Percentiles rank a stretch among this genome's conserved stretches.
phyloP scores from a whole-genome alignment of 2,888 invertebrate genomes.

The Argynnis bischoffii region DNA sequence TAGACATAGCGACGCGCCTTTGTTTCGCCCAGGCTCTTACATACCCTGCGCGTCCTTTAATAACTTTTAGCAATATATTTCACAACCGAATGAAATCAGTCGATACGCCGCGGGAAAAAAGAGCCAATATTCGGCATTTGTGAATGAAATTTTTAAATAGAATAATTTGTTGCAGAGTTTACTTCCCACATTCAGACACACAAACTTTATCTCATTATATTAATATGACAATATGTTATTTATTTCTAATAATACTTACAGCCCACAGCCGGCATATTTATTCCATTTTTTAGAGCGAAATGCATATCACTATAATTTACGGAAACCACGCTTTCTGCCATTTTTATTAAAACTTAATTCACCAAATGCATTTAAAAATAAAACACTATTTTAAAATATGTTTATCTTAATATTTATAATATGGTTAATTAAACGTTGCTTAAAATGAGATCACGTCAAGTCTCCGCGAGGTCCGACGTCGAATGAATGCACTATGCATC shows the following conservation, averaged over 20 bases:
- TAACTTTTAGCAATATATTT: too few species aligned
- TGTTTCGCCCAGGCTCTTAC: too few species aligned
- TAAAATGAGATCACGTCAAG: conserved; percentile 13
- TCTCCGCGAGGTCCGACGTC: background rate
- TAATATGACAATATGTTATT: too few species aligned
- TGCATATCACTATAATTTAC: conserved; percentile 31
- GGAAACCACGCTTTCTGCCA: conserved; percentile 10
- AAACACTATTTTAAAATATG: background rate
- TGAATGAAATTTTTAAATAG: too few species aligned
- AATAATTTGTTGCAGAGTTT: too few species aligned
- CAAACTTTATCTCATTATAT: too few species aligned
- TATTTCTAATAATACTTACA: conserved; percentile 50
- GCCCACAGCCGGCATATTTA: conserved; percentile 58
- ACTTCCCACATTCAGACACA: too few species aligned
- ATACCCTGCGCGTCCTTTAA: too few species aligned
- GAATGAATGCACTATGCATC: conserved; percentile 21
- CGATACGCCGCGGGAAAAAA: too few species aligned
- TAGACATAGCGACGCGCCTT: too few species aligned
- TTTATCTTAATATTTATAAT: background rate
- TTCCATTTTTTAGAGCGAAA: conserved; percentile 52
- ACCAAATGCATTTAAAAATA: conserved; percentile 7
- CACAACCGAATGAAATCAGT: too few species aligned
- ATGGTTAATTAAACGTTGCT: background rate
- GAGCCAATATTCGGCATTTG: too few species aligned
- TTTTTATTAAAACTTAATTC: conserved; percentile 8